These are phyloP conservation scores for Fissipunctia ypsillon DNA, from an alignment of 2,888 invertebrate genomes.

Conservation along the genomic window DNA sequence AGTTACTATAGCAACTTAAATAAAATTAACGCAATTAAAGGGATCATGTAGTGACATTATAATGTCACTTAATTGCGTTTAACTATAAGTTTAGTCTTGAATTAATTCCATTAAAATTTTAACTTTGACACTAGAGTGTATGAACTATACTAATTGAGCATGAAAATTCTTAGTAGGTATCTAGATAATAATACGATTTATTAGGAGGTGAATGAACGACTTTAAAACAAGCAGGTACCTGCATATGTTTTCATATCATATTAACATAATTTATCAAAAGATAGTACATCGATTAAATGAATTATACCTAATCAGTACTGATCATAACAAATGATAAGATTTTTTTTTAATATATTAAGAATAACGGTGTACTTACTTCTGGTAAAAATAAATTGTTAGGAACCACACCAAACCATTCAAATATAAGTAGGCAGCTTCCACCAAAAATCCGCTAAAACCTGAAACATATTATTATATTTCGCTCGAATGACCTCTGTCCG, in stretches of 20 bases:
- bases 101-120: slow-evolving; percentile 13
- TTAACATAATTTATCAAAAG: neutral
- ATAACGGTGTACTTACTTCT: neutral
- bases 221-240: neutral
- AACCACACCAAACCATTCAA: neutral
- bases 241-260: neutral
- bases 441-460: neutral
- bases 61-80: slow-evolving; percentile 8
- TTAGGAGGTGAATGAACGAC: neutral
- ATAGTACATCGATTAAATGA: too few species aligned
- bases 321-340: neutral
- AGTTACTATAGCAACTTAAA: too few species aligned
- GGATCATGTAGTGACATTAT: too few species aligned
- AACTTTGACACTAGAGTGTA: neutral
- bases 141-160: slow-evolving; percentile 13
- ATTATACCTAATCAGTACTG: too few species aligned
- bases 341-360: neutral
- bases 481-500: too few species aligned
- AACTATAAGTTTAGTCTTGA: neutral
- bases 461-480: too few species aligned
- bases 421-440: neutral
- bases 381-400: neutral
- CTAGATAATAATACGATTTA: neutral
- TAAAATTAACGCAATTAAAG: too few species aligned
- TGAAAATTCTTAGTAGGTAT: neutral